Evolutionary conservation across 35 echinoderm and acorn worm genomes (phyloP).

Genomic region (Heliocidaris erythrogramma): DNA sequence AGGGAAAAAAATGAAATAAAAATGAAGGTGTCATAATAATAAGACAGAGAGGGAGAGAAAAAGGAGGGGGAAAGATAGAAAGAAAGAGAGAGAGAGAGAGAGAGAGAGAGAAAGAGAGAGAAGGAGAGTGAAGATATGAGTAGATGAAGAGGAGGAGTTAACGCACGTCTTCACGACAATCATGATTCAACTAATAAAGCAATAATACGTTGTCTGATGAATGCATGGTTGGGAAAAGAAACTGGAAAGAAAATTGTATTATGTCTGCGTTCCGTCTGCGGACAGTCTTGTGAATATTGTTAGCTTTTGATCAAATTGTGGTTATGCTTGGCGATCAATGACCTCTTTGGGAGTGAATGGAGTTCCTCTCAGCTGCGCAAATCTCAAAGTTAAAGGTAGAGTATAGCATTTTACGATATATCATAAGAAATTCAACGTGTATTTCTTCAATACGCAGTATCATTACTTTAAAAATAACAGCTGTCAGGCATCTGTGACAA

Average conservation of each 20-base stretch:
- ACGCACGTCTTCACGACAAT: neutral
- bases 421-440: too few relatives aligned
- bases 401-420: neutral
- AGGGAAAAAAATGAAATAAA: too few relatives aligned
- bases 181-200: neutral
- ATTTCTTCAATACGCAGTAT: too few relatives aligned
- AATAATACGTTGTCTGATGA: neutral
- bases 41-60: neutral
- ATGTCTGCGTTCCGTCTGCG: neutral
- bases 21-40: too few relatives aligned
- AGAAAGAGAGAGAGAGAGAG: neutral
- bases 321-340: slow-evolving; percentile 26
- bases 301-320: slow-evolving; percentile 40
- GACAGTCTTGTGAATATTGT: slow-evolving; percentile 32
- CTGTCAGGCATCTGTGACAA: too few relatives aligned
- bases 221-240: neutral
- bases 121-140: neutral
- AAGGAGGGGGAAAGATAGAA: neutral
- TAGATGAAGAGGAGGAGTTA: neutral
- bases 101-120: neutral
- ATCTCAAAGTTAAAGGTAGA: neutral
- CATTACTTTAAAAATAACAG: too few relatives aligned
- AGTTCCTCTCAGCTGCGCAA: slow-evolving; percentile 22
- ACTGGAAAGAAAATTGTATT: slow-evolving; percentile 29
- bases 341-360: neutral